phyloP scores from a whole-genome alignment of 2,113 vertebrate genomes.

The Peromyscus californicus region DNA sequence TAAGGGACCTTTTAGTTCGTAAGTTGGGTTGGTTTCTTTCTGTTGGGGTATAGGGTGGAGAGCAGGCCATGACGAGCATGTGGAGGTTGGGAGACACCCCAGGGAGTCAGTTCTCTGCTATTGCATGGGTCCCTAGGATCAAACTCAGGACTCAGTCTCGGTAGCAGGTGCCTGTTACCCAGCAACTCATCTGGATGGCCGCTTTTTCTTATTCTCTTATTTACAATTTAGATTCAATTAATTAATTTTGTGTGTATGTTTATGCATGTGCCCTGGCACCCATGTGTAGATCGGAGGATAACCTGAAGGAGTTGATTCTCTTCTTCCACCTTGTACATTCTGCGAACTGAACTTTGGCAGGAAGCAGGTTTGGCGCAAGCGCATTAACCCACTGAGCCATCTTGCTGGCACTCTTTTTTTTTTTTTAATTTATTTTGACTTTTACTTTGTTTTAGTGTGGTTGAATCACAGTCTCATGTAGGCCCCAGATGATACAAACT shows the following conservation, averaged over 20 bases:
- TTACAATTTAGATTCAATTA: background rate
- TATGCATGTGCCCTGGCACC: no score
- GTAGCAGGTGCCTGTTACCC: background rate
- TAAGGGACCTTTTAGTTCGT: background rate
- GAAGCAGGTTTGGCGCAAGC: background rate
- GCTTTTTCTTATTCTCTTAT: background rate
- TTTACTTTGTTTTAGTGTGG: background rate
- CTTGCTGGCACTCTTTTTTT: background rate
- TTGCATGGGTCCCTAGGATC: background rate
- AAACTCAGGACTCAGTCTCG: background rate
- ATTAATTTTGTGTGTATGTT: background rate
- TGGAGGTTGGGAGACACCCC: background rate
- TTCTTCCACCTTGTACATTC: background rate
- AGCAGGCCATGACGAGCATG: background rate
- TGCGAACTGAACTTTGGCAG: background rate
- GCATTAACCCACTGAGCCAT: no score
- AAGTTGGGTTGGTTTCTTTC: background rate
- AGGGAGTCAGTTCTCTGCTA: background rate
- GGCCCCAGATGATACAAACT: background rate
- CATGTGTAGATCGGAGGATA: background rate
- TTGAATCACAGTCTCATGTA: background rate
- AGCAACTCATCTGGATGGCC: background rate
- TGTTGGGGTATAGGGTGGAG: background rate
- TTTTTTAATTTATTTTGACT: background rate
- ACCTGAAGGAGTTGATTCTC: background rate